Percentiles rank a stretch among this genome's conserved stretches.
Evolutionary conservation across 2,888 invertebrate species (phyloP).

Genomic region (Drosophila ochracea): DNA sequence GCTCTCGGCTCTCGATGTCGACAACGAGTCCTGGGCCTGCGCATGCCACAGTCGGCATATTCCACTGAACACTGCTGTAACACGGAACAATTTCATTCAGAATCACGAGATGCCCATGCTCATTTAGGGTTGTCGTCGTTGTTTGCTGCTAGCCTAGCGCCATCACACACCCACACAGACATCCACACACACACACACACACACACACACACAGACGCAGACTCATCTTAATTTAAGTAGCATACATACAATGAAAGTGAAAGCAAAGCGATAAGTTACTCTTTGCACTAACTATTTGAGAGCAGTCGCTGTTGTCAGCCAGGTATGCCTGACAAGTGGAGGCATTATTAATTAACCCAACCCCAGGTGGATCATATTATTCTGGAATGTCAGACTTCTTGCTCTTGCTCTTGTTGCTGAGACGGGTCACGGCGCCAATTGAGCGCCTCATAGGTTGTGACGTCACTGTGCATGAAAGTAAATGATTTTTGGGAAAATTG

Average conservation of each 20-base stretch:
- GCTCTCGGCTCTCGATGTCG: conserved; percentile 18
- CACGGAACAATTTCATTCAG: conserved; percentile 53
- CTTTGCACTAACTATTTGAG: conserved; percentile 9
- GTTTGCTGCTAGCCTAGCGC: conserved; percentile 13
- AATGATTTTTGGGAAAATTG: not conserved
- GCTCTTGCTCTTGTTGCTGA: not conserved
- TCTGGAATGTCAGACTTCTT: not conserved
- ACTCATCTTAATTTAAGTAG: conserved; percentile 3
- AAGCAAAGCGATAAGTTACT: conserved; percentile 38
- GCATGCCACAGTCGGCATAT: conserved; percentile 26
- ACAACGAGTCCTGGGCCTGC: conserved; percentile 40
- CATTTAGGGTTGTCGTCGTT: conserved; percentile 61
- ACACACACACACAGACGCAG: not conserved
- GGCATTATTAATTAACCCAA: not conserved
- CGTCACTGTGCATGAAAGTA: not conserved
- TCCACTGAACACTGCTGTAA: conserved; percentile 12
- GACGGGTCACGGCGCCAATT: not conserved
- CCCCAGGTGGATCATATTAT: not conserved
- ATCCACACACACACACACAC: not conserved
- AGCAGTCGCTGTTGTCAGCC: conserved; percentile 9
- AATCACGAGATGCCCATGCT: conserved; percentile 59
- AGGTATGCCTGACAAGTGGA: not conserved
- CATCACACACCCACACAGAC: not conserved
- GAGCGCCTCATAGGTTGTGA: not conserved
- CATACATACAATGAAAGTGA: conserved; percentile 41